phyloP scores from a whole-genome alignment of 2,113 vertebrate genomes.

The Raphicerus campestris region DNA sequence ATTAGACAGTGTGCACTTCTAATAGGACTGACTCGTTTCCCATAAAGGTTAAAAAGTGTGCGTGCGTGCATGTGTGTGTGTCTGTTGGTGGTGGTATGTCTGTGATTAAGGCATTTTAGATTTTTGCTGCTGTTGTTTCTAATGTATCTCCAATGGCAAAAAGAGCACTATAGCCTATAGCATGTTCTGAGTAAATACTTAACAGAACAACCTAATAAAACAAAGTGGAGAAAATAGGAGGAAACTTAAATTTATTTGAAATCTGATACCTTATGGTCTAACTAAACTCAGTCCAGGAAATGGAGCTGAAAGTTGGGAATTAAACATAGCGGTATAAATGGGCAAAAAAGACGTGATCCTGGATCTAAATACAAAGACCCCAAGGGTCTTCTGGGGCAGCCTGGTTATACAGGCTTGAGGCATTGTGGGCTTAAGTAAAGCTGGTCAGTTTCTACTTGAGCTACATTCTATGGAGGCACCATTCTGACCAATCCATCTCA shows the following conservation, averaged over 20 bases:
- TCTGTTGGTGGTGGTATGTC: not conserved
- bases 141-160: not conserved
- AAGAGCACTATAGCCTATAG: not conserved
- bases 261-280: not conserved
- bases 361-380: not conserved
- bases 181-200: not conserved
- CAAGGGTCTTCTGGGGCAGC: not conserved
- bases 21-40: not conserved
- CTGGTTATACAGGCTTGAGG: not conserved
- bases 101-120: not conserved
- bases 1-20: not conserved
- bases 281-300: not conserved
- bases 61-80: fast-evolving
- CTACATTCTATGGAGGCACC: not conserved
- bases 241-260: not conserved
- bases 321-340: not conserved
- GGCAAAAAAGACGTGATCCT: not conserved
- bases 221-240: not conserved
- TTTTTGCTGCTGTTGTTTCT: not conserved
- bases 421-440: not conserved
- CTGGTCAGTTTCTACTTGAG: not conserved
- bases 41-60: not conserved
- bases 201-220: not conserved
- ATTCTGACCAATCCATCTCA: not conserved
- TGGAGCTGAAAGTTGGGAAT: not conserved